phyloP scores from a whole-genome alignment of 2,888 invertebrate species.

The Drosophila differens region DNA sequence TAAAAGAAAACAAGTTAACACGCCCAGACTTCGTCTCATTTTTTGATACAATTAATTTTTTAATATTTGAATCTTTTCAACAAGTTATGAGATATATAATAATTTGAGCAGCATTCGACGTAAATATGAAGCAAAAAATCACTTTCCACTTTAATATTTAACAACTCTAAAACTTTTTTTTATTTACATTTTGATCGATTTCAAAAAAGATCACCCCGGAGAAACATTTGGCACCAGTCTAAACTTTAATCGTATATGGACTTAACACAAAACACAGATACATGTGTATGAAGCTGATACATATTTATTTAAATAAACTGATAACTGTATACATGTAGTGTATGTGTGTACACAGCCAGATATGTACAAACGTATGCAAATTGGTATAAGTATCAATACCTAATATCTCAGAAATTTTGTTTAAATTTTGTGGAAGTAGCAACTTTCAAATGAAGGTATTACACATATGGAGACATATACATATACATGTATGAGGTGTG shows the following conservation, averaged over 20 bases:
- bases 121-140: neutral
- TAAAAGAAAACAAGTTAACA: neutral
- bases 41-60: neutral
- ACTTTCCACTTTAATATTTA: neutral
- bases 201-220: neutral
- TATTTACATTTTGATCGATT: neutral
- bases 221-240: conserved; percentile 2
- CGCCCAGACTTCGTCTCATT: neutral
- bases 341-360: neutral
- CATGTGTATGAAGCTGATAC: conserved; percentile 4
- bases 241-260: neutral
- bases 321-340: conserved; percentile 6
- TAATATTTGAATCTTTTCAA: neutral
- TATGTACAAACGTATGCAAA: neutral
- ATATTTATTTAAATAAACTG: conserved; percentile 5
- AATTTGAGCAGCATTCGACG: neutral
- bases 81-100: neutral
- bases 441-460: neutral
- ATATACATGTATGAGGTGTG: neutral
- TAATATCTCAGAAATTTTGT: neutral
- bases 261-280: neutral
- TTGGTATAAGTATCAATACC: neutral
- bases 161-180: neutral
- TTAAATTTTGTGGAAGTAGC: neutral
- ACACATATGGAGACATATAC: neutral